These are phyloP conservation scores for Tachina lurida DNA, from an alignment of 2,888 invertebrate species.

Conservation along the genomic window DNA sequence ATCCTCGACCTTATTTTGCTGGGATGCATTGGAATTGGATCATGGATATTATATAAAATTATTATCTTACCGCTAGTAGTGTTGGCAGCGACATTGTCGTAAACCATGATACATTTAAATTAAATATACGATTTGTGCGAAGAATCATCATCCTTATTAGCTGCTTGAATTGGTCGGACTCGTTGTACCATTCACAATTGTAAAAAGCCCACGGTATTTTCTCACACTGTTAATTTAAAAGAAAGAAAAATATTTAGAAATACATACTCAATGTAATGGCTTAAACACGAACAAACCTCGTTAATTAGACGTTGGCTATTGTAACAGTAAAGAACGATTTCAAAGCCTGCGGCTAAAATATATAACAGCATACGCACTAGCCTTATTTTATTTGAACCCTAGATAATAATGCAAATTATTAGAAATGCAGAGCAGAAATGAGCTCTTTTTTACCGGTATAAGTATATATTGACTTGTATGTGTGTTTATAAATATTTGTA, in stretches of 20 bases:
- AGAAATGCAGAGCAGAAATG: too few species aligned
- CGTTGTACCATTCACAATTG: constrained; percentile 77
- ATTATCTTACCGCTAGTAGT: constrained; percentile 76
- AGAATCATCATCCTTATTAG: constrained; percentile 78
- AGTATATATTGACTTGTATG: too few species aligned
- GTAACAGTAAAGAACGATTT: constrained; percentile 78
- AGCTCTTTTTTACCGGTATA: too few species aligned
- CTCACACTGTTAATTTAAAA: constrained; percentile 73
- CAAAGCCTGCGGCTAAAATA: constrained; percentile 75
- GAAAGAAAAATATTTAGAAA: background rate
- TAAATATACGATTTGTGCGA: constrained; percentile 76
- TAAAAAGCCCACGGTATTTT: constrained; percentile 76
- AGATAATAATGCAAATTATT: background rate
- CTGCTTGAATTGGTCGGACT: constrained; percentile 76
- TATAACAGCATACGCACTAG: constrained; percentile 78
- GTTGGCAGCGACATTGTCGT: constrained; percentile 79
- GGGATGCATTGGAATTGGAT: too few species aligned
- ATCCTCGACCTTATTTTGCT: too few species aligned
- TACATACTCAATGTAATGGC: too few species aligned
- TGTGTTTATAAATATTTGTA: too few species aligned
- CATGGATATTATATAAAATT: too few species aligned
- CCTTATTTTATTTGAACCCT: constrained; percentile 72
- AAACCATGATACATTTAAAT: constrained; percentile 79
- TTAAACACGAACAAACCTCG: constrained; percentile 44
- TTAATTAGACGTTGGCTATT: constrained; percentile 77